Conservation (phyloP, 2,888 invertebrate genomes). For the Amphipoea lucens region DNA sequence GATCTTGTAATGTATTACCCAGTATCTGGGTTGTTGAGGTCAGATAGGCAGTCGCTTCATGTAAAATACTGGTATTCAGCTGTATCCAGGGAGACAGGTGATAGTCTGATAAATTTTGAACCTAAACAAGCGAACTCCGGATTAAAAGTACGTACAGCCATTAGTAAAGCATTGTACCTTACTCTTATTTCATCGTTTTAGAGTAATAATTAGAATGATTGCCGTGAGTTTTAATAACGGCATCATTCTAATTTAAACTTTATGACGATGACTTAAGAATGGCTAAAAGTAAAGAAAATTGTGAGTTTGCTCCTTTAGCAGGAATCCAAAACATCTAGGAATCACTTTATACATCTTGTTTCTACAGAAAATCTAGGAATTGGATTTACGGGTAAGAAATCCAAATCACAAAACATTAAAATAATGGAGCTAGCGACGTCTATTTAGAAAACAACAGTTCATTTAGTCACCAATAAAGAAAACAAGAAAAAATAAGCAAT, state of each 20-base stretch:
- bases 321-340: neutral
- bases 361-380: neutral
- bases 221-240: no score
- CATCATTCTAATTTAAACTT: neutral
- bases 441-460: slow-evolving; percentile 10
- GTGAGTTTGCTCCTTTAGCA: neutral
- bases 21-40: neutral
- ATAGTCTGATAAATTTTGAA: neutral
- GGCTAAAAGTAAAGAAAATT: neutral
- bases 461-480: slow-evolving; percentile 44
- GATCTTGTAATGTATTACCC: neutral
- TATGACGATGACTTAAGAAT: neutral
- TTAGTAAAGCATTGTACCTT: neutral
- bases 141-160: neutral
- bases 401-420: neutral
- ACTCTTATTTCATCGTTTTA: neutral
- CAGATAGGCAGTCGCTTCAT: neutral
- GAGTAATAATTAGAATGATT: neutral
- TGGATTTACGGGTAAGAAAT: no score
- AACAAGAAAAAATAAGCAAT: slow-evolving; percentile 48
- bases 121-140: neutral
- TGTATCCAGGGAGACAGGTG: neutral
- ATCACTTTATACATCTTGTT: neutral
- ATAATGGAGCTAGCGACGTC: neutral
- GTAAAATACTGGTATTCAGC: neutral